Percentiles rank a stretch among this genome's conserved stretches.
Conservation (phyloP, 2,888 invertebrate species). For the Sminthurides aquaticus region DNA sequence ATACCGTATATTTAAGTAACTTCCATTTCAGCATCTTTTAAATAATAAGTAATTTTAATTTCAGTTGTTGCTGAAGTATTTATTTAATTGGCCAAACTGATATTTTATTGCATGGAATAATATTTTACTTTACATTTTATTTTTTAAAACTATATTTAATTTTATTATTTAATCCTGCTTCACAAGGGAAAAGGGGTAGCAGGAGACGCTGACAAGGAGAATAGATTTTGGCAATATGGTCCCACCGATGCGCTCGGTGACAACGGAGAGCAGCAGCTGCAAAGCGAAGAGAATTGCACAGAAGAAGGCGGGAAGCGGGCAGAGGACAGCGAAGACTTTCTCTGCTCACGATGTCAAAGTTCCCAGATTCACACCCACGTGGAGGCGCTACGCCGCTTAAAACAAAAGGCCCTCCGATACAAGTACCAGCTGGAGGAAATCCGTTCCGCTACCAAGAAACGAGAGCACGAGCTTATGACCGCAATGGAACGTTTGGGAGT, state of each 20-base stretch:
- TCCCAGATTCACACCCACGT: constrained; percentile 14
- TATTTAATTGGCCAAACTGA: too few relatives aligned
- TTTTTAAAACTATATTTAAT: too few relatives aligned
- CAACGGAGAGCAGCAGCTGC: background rate
- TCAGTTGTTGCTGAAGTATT: too few relatives aligned
- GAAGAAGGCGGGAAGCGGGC: background rate
- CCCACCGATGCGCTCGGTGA: background rate
- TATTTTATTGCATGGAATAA: too few relatives aligned
- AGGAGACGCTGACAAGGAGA: background rate
- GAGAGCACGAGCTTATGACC: constrained; percentile 11
- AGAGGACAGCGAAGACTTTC: background rate
- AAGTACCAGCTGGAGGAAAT: constrained; percentile 17
- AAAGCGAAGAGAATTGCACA: background rate
- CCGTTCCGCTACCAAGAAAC: constrained; percentile 13
- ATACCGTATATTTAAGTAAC: too few relatives aligned
- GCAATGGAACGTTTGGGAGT: constrained; percentile 16
- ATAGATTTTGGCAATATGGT: background rate
- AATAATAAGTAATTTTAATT: too few relatives aligned
- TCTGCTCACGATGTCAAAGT: constrained; percentile 12
- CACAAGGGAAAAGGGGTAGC: too few relatives aligned
- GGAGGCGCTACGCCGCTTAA: constrained; percentile 2
- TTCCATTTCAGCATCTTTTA: too few relatives aligned
- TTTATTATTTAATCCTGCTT: too few relatives aligned
- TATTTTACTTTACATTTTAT: too few relatives aligned
- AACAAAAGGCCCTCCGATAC: constrained; percentile 16